phyloP scores from a whole-genome alignment of 2,888 invertebrate genomes.

The Globia sparganii region DNA sequence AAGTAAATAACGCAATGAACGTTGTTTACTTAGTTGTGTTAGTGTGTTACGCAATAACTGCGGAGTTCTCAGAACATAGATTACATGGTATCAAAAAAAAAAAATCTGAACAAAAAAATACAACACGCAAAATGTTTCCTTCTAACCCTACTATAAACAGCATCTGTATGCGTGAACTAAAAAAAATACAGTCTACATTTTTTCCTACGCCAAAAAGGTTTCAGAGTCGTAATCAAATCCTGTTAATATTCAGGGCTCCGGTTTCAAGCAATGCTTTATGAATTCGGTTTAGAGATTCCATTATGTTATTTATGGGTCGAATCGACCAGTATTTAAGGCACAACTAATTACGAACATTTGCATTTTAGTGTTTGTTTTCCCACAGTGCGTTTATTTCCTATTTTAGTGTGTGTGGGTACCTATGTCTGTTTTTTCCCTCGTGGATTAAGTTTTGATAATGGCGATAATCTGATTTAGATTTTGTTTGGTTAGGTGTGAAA shows the following conservation, averaged over 20 bases:
- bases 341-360: conserved; percentile 81
- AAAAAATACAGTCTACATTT: conserved; percentile 37
- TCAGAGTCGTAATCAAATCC: conserved; percentile 65
- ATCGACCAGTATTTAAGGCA: conserved; percentile 79
- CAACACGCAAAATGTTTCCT: conserved; percentile 25
- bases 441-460: conserved; percentile 45
- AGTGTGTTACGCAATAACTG: too few relatives aligned
- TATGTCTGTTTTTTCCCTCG: conserved; percentile 42
- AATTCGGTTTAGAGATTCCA: conserved; percentile 76
- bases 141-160: conserved; percentile 31
- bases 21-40: too few relatives aligned
- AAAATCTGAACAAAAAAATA: background rate
- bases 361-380: conserved; percentile 80
- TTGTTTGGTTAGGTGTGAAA: conserved; percentile 43
- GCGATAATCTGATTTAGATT: conserved; percentile 43
- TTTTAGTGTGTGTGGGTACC: conserved; percentile 30
- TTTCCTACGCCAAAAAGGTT: conserved; percentile 56
- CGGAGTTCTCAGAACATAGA: background rate
- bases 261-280: conserved; percentile 76
- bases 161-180: conserved; percentile 32
- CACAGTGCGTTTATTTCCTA: conserved; percentile 64
- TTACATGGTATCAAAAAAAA: background rate
- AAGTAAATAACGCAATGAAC: too few relatives aligned
- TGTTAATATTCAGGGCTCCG: conserved; percentile 74
- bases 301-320: conserved; percentile 79